phyloP scores from a whole-genome alignment of 2,797 vertebrate species.

The Enteromius afrohamiltoni region DNA sequence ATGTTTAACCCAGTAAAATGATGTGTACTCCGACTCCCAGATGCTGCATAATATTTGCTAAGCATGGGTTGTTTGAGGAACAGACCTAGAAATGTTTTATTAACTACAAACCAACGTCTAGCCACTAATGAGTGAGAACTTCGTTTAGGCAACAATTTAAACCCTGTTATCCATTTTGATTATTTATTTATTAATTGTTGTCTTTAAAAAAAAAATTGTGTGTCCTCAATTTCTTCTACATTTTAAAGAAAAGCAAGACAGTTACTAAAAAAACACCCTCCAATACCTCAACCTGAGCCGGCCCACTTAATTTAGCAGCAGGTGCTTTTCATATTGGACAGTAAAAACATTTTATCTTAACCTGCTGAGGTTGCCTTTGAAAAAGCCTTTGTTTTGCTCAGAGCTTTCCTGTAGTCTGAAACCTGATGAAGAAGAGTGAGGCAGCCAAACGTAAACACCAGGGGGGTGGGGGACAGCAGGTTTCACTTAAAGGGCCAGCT shows the following conservation, averaged over 20 bases:
- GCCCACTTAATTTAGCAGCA: conserved; percentile 69
- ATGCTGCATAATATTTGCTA: background rate
- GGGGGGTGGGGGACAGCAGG: conserved; percentile 70
- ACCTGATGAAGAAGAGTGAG: conserved; percentile 72
- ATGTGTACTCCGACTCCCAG: background rate
- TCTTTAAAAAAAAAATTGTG: conserved; percentile 1
- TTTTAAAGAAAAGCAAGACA: background rate
- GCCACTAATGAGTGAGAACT: background rate
- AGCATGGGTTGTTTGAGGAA: background rate
- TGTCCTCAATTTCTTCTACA: background rate
- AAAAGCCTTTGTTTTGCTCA: conserved; percentile 76
- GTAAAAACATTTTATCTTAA: conserved; percentile 80
- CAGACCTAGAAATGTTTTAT: background rate
- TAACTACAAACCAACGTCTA: background rate
- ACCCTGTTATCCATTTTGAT: background rate
- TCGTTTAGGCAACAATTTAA: background rate
- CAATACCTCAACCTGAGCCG: conserved; percentile 2
- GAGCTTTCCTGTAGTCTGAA: conserved; percentile 80
- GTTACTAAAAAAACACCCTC: background rate
- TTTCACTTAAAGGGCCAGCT: conserved; percentile 71
- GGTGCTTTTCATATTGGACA: conserved; percentile 79
- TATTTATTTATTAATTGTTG: background rate
- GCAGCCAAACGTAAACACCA: conserved; percentile 68
- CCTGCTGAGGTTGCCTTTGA: conserved; percentile 76
- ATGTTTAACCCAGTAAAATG: background rate